phyloP scores from a whole-genome alignment of 2,888 invertebrate species.

The Diadegma fenestrale region DNA sequence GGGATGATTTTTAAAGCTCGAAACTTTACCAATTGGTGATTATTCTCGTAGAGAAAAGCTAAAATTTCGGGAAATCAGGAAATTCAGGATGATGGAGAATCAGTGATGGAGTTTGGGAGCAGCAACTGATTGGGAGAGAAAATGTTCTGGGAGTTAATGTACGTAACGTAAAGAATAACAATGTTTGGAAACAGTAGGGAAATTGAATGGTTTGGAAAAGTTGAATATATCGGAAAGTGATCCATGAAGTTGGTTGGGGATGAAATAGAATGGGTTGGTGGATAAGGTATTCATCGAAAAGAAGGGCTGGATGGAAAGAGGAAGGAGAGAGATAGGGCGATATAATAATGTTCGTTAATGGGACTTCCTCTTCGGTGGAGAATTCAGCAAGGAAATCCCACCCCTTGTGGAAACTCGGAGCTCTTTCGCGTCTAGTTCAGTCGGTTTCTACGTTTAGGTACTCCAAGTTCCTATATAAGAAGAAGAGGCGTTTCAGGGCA shows the following conservation, averaged over 20 bases:
- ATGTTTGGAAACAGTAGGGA: background rate
- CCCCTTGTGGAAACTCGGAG: constrained; percentile 19
- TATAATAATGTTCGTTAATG: constrained; percentile 60
- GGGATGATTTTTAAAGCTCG: no score
- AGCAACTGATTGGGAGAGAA: background rate
- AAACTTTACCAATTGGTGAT: no score
- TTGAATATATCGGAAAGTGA: background rate
- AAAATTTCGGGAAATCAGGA: no score
- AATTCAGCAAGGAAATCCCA: constrained; percentile 55
- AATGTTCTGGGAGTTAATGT: background rate
- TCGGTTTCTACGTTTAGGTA: constrained; percentile 41
- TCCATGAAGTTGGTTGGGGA: background rate
- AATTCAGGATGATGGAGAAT: no score
- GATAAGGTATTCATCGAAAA: constrained; percentile 34
- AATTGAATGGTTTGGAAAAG: background rate
- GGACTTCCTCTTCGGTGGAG: constrained; percentile 58
- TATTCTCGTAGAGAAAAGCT: no score
- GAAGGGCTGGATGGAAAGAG: constrained; percentile 1
- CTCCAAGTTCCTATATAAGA: constrained; percentile 47
- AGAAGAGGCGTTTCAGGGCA: constrained; percentile 47
- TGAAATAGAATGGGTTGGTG: constrained; percentile 3
- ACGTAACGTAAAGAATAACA: background rate
- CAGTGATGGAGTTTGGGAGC: no score
- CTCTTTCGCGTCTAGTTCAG: constrained; percentile 50
- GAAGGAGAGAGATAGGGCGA: constrained; percentile 21